Percentiles rank a stretch among this genome's conserved stretches.
These are phyloP conservation scores for Puma concolor DNA, from an alignment of 2,113 vertebrate species.

Conservation along the genomic window DNA sequence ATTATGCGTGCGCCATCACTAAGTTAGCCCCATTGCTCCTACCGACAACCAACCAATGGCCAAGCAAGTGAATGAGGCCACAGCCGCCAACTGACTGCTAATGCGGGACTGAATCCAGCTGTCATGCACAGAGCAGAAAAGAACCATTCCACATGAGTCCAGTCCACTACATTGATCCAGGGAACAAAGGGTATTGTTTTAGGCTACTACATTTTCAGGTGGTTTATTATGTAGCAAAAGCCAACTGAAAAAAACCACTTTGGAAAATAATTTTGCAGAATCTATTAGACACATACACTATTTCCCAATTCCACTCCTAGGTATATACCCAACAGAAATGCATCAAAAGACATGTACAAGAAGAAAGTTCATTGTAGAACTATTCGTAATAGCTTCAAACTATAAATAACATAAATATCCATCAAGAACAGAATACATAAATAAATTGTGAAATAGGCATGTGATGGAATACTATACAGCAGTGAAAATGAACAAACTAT, in stretches of 20 bases:
- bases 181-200: neutral
- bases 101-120: neutral
- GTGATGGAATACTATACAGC: neutral
- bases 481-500: neutral
- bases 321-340: neutral
- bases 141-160: neutral
- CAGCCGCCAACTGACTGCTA: neutral
- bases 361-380: neutral
- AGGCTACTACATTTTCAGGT: neutral
- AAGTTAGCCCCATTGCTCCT: neutral
- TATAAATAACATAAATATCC: neutral
- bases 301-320: neutral
- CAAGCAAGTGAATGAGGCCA: neutral
- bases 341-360: neutral
- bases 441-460: neutral
- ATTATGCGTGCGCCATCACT: too few species aligned
- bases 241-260: neutral
- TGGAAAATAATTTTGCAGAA: neutral
- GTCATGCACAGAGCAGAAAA: neutral
- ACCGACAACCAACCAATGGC: neutral
- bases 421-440: neutral
- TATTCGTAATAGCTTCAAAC: neutral
- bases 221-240: neutral
- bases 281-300: neutral
- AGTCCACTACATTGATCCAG: neutral